Percentiles rank a stretch among this genome's conserved stretches.
These are phyloP conservation scores for Calliphora vicina DNA, from an alignment of 1,140 invertebrate species.

Conservation along the genomic window DNA sequence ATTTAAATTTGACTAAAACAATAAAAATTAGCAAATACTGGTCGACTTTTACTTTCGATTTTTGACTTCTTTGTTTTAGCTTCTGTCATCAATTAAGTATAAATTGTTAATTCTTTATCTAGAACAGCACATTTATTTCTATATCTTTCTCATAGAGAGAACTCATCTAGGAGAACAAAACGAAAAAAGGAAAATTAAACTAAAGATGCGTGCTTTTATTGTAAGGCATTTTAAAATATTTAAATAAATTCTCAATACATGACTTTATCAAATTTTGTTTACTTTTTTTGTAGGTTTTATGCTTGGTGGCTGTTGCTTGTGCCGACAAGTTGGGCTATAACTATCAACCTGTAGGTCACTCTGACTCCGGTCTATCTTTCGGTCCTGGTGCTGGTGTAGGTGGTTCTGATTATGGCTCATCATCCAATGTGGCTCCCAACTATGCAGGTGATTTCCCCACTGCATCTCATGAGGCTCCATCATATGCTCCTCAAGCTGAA, in stretches of 20 bases:
- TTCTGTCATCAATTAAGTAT: neutral
- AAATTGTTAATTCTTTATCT: neutral
- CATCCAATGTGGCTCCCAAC: no score
- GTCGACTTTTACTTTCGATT: neutral
- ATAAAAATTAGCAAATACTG: neutral
- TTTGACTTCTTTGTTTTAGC: neutral
- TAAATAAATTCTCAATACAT: no score
- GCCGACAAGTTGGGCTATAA: slow-evolving; percentile 60
- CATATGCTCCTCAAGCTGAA: slow-evolving; percentile 14
- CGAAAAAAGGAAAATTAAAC: no score
- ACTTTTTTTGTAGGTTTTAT: slow-evolving; percentile 14
- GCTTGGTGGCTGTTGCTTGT: slow-evolving; percentile 46
- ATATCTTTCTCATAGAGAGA: neutral
- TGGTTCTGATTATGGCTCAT: neutral
- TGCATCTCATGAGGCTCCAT: slow-evolving; percentile 2
- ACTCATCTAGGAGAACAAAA: neutral
- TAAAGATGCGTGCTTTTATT: slow-evolving; percentile 20
- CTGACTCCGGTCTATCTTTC: slow-evolving; percentile 52
- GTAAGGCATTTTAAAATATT: neutral
- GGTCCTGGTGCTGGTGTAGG: slow-evolving; percentile 38
- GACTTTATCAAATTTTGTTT: no score
- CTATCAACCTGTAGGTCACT: slow-evolving; percentile 56
- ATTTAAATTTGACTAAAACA: neutral
- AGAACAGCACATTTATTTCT: neutral
- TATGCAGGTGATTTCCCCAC: neutral